phyloP scores from a whole-genome alignment of 2,888 invertebrate species.

The Crepidodera aurea region DNA sequence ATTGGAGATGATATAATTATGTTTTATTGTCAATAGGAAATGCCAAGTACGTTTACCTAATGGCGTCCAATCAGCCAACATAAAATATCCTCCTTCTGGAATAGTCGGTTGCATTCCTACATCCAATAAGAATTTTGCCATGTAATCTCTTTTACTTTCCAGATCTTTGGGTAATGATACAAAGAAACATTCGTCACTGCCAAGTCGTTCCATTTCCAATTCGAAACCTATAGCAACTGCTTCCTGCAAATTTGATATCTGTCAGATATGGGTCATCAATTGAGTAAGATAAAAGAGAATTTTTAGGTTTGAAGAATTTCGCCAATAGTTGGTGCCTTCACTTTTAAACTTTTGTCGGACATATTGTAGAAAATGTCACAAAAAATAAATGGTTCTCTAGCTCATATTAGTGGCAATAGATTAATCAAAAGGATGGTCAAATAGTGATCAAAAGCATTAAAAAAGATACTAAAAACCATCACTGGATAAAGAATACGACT shows the following conservation, averaged over 20 bases:
- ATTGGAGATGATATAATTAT: not conserved
- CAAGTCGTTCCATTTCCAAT: constrained; percentile 75
- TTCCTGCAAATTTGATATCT: constrained; percentile 74
- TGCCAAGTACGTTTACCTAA: constrained; percentile 63
- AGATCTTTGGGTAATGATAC: constrained; percentile 77
- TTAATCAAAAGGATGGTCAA: no score
- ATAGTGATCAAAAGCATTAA: no score
- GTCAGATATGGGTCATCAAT: no score
- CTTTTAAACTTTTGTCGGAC: no score
- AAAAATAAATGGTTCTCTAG: no score
- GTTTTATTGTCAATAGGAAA: not conserved
- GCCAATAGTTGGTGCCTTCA: no score
- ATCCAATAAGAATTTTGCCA: constrained; percentile 76
- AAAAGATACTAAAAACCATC: no score
- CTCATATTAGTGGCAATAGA: no score
- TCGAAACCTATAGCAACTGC: constrained; percentile 92
- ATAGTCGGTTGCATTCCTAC: constrained; percentile 90
- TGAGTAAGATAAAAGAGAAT: no score
- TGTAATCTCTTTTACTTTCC: constrained; percentile 78
- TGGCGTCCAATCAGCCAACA: constrained; percentile 91
- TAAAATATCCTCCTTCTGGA: constrained; percentile 97
- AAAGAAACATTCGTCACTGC: constrained; percentile 84
- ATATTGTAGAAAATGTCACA: no score
- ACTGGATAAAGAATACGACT: no score
- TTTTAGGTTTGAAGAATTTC: no score